Percentiles rank a stretch among this genome's conserved stretches.
Conservation (phyloP, 2,113 vertebrate species). For the Nycticorax nycticorax region DNA sequence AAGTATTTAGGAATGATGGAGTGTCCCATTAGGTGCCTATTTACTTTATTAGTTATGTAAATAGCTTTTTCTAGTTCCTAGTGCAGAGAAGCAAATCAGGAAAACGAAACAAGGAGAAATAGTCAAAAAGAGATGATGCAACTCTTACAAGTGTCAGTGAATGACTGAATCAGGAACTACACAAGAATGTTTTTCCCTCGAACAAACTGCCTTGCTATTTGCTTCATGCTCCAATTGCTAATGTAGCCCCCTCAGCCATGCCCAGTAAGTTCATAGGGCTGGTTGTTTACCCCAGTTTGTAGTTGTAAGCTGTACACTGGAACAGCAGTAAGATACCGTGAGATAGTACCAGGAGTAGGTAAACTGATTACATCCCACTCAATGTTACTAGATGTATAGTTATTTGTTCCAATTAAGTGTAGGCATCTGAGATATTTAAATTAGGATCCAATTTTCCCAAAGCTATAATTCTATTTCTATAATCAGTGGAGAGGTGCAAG, state of each 20-base stretch:
- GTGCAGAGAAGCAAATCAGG: neutral
- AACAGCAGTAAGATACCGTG: neutral
- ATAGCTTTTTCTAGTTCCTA: neutral
- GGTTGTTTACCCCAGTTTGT: neutral
- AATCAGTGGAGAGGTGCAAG: neutral
- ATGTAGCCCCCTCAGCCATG: neutral
- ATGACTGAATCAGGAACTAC: neutral
- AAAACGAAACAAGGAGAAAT: neutral
- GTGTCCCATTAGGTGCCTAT: neutral
- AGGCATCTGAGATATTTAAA: neutral
- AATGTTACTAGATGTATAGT: neutral
- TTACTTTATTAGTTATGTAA: neutral
- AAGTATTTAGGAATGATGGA: neutral
- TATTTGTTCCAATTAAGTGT: neutral
- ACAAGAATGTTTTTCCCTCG: neutral
- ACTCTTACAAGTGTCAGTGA: neutral
- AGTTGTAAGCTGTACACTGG: neutral
- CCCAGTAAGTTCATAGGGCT: neutral
- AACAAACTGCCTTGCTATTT: neutral
- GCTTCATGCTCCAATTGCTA: neutral
- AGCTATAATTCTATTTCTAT: neutral
- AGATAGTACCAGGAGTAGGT: neutral
- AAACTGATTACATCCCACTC: neutral
- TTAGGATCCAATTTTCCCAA: neutral
- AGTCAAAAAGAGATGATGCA: neutral